Evolutionary conservation across 2,888 invertebrate species (phyloP).

Genomic region (Leptothorax acervorum): DNA sequence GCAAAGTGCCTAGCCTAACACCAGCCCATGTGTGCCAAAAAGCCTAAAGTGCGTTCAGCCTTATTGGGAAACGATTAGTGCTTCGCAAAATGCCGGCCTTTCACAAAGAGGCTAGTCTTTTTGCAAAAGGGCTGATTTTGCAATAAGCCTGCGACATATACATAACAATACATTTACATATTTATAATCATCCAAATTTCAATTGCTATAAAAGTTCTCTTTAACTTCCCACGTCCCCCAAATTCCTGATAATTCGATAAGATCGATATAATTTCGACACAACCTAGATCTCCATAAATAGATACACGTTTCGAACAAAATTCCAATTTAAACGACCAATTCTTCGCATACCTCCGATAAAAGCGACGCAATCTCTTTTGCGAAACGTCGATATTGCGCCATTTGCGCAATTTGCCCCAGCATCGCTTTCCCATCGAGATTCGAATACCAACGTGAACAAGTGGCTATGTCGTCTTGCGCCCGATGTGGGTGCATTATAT

Average conservation of each 20-base stretch:
- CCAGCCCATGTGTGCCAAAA: too few species aligned
- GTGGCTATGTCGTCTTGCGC: slow-evolving; percentile 56
- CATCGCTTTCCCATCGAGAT: slow-evolving; percentile 46
- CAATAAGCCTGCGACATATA: too few species aligned
- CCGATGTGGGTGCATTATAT: slow-evolving; percentile 81
- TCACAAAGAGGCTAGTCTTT: too few species aligned
- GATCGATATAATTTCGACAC: not conserved
- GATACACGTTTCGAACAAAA: not conserved
- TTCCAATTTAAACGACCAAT: slow-evolving; percentile 22
- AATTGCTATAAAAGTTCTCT: not conserved
- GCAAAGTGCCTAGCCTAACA: too few species aligned
- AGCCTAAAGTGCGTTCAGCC: too few species aligned
- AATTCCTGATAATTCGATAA: not conserved
- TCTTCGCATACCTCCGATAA: slow-evolving; percentile 21
- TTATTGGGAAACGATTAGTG: too few species aligned
- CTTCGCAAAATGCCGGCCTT: too few species aligned
- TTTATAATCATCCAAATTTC: not conserved
- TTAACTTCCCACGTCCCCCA: not conserved
- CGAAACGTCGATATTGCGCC: slow-evolving; percentile 26
- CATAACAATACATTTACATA: not conserved
- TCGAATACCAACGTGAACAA: slow-evolving; percentile 67
- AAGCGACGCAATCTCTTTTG: slow-evolving; percentile 22
- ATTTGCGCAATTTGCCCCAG: slow-evolving; percentile 8
- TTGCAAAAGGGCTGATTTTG: too few species aligned
- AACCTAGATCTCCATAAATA: not conserved